Conservation (phyloP, 1,140 invertebrate genomes). For the Arctopsyche grandis region DNA sequence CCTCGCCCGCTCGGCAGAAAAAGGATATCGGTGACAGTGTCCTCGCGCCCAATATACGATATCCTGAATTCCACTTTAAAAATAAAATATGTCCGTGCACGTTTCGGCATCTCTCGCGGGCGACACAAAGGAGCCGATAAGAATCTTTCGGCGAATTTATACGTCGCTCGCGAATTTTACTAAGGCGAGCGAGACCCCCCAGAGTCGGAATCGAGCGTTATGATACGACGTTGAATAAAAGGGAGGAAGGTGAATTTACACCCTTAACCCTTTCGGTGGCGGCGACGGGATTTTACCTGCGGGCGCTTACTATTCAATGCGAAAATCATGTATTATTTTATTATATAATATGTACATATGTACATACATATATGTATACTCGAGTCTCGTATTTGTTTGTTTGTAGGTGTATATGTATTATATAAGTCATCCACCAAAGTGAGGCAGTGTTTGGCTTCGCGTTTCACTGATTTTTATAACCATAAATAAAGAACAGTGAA, state of each 20-base stretch:
- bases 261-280: neutral
- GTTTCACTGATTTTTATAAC: too few relatives aligned
- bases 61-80: conserved; percentile 8
- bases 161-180: neutral
- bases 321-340: too few relatives aligned
- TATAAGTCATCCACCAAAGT: too few relatives aligned
- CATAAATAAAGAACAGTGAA: too few relatives aligned
- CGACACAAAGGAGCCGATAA: neutral
- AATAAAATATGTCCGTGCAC: conserved; percentile 10
- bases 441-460: too few relatives aligned
- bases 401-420: too few relatives aligned
- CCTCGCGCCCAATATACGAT: neutral
- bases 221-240: neutral
- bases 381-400: too few relatives aligned
- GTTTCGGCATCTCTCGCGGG: neutral
- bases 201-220: neutral
- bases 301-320: too few relatives aligned
- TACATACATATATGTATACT: too few relatives aligned
- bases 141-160: neutral
- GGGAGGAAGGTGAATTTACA: neutral
- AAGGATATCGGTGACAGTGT: neutral
- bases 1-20: neutral
- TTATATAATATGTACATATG: too few relatives aligned
- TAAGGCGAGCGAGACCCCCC: neutral
- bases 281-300: too few relatives aligned